phyloP scores from a whole-genome alignment of 2,113 vertebrate genomes.

The Stegastes partitus region DNA sequence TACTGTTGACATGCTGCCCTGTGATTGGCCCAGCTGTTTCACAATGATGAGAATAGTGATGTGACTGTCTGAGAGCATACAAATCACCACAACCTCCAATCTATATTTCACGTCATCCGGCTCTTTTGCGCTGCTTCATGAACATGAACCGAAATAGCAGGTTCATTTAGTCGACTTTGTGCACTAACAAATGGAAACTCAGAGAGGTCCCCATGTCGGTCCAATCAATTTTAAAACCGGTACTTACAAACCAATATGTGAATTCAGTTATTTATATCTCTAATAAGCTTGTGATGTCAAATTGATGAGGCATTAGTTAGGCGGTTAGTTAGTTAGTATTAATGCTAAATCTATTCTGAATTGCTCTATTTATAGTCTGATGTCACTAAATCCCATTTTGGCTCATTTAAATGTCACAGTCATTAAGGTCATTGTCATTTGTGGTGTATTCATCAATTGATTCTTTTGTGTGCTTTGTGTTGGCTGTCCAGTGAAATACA shows the following conservation, averaged over 20 bases:
- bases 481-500: background rate
- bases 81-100: background rate
- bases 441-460: background rate
- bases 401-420: background rate
- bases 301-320: too few species aligned
- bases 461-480: background rate
- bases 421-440: background rate
- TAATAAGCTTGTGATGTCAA: too few species aligned
- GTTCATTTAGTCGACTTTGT: background rate
- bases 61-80: background rate
- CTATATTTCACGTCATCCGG: background rate
- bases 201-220: too few species aligned
- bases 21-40: background rate
- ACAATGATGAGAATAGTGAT: background rate
- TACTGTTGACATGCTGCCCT: background rate
- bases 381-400: background rate
- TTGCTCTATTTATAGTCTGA: background rate
- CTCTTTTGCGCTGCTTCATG: background rate
- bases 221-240: too few species aligned
- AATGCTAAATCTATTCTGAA: background rate
- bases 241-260: background rate
- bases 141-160: background rate
- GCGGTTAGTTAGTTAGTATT: background rate
- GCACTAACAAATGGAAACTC: too few species aligned
- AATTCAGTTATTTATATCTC: background rate